Conservation (phyloP, 2,797 vertebrate species). For the Ceyx erithaca region DNA sequence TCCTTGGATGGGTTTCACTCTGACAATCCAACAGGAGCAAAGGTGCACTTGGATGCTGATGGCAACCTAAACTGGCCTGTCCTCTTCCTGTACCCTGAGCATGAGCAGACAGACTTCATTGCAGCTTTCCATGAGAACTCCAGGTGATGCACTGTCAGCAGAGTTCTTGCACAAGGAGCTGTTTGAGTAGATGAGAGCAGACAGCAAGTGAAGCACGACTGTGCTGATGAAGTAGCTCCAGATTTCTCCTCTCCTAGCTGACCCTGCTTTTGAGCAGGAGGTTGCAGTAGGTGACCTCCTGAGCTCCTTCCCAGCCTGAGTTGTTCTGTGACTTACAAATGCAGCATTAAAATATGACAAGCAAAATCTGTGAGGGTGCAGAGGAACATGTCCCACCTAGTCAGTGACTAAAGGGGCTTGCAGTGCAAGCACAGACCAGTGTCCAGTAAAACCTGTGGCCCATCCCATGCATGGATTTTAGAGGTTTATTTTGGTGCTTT, state of each 20-base stretch:
- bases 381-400: not conserved
- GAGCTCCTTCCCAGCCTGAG: not conserved
- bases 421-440: not conserved
- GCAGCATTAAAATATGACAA: not conserved
- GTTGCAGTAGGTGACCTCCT: not conserved
- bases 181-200: not conserved
- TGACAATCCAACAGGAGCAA: constrained; percentile 80
- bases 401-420: not conserved
- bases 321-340: not conserved
- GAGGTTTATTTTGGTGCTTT: not conserved
- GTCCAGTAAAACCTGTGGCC: not conserved
- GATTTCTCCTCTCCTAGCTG: not conserved
- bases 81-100: constrained; percentile 93
- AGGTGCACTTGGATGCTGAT: constrained; percentile 85
- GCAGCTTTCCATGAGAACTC: constrained; percentile 90
- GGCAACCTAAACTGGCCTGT: constrained; percentile 91
- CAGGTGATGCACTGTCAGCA: constrained; percentile 77
- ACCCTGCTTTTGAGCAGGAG: not conserved
- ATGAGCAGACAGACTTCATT: constrained; percentile 92
- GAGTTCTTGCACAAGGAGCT: rapidly evolving
- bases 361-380: not conserved
- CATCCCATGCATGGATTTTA: rapidly evolving
- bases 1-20: constrained; percentile 80
- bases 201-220: not conserved
- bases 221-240: not conserved